phyloP scores from a whole-genome alignment of 2,888 invertebrate genomes.

The Teleiodes luculella region DNA sequence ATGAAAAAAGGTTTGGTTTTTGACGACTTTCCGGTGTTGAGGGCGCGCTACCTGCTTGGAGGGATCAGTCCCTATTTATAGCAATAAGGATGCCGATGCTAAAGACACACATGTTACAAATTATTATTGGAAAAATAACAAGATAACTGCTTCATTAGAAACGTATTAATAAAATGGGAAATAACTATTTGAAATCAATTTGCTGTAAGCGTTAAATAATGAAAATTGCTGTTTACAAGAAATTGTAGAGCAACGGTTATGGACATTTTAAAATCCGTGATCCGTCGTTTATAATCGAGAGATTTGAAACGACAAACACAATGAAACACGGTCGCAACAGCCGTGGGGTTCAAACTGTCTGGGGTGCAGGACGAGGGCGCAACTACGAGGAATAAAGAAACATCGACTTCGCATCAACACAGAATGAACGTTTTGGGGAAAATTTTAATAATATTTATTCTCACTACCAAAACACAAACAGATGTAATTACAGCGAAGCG shows the following conservation, averaged over 20 bases:
- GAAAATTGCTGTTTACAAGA: too few relatives aligned
- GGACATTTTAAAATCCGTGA: background rate
- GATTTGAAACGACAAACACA: constrained; percentile 19
- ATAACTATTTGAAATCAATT: background rate
- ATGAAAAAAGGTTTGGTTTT: constrained; percentile 50
- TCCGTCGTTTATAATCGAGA: constrained; percentile 5
- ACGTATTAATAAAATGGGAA: background rate
- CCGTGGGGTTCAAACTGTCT: constrained; percentile 48
- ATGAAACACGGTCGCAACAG: constrained; percentile 37
- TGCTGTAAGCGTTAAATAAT: too few relatives aligned
- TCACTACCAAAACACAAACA: background rate
- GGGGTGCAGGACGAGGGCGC: constrained; percentile 68
- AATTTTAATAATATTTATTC: constrained; percentile 19
- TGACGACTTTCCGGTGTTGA: constrained; percentile 59
- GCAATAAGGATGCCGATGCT: background rate
- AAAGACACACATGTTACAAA: background rate
- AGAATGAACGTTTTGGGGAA: too few relatives aligned
- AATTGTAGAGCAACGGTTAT: background rate
- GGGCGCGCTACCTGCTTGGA: constrained; percentile 64
- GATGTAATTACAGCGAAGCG: constrained; percentile 22
- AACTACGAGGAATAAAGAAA: constrained; percentile 56
- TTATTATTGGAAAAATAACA: background rate
- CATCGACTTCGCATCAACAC: constrained; percentile 58
- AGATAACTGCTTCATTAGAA: background rate
- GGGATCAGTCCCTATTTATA: constrained; percentile 17